These are phyloP conservation scores for Thaumetopoea pityocampa DNA, from an alignment of 1,140 invertebrate species.

Conservation along the genomic window DNA sequence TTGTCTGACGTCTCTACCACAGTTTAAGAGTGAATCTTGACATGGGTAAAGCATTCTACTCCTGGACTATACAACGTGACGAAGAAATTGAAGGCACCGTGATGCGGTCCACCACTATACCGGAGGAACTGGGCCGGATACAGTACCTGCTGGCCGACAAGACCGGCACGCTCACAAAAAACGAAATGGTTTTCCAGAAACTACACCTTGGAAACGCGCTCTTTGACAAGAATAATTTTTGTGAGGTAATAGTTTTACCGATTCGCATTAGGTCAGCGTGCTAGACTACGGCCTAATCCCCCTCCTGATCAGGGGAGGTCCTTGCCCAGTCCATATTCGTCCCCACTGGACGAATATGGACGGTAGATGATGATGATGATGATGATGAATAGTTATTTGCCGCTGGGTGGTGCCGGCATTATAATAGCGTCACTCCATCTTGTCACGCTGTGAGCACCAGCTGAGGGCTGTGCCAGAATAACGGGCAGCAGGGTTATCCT, in stretches of 20 bases:
- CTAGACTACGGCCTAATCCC: no score
- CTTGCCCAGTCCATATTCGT: no score
- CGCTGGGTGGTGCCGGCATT: no score
- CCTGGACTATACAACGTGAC: constrained; percentile 97
- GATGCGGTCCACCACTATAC: constrained; percentile 98
- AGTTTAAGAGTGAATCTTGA: constrained; percentile 98
- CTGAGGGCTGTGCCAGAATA: no score
- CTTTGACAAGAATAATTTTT: constrained; percentile 91
- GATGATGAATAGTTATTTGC: no score
- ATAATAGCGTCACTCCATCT: no score
- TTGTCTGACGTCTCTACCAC: no score
- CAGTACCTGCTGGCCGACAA: constrained; percentile 98
- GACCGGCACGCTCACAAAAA: constrained; percentile 98
- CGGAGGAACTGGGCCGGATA: constrained; percentile 98
- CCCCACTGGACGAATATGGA: no score
- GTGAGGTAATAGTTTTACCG: constrained; percentile 79
- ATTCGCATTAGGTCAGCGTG: neutral
- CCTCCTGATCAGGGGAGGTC: no score
- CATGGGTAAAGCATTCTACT: constrained; percentile 98
- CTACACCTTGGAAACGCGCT: constrained; percentile 93
- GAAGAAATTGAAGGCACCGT: constrained; percentile 94
- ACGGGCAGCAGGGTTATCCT: no score
- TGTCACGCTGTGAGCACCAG: no score
- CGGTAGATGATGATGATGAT: no score
- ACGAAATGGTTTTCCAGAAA: constrained; percentile 98